phyloP scores from a whole-genome alignment of 2,888 invertebrate genomes.

The Thymelicus acteon region DNA sequence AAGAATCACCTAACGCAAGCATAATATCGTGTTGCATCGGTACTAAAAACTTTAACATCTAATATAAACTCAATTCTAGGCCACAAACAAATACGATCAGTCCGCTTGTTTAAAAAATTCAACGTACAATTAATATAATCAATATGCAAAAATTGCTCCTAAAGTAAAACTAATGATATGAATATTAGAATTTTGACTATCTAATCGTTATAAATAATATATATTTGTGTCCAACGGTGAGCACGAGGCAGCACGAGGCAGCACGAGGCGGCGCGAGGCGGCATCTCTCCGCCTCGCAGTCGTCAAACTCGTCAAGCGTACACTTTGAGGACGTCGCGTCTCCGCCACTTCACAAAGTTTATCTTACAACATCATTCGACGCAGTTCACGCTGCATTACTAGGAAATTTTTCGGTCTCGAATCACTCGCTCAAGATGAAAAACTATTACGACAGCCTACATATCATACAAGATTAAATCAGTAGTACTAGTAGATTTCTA shows the following conservation, averaged over 20 bases:
- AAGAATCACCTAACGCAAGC: slow-evolving; percentile 54
- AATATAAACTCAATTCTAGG: slow-evolving; percentile 66
- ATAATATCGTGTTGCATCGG: slow-evolving; percentile 45
- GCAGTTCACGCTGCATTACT: slow-evolving; percentile 51
- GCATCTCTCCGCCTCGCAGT: slow-evolving; percentile 54
- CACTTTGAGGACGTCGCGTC: slow-evolving; percentile 59
- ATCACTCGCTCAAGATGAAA: slow-evolving; percentile 62
- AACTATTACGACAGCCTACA: slow-evolving; percentile 71
- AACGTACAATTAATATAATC: slow-evolving; percentile 60
- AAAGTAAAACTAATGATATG: slow-evolving; percentile 85
- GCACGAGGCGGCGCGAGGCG: slow-evolving; percentile 54
- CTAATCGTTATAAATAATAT: slow-evolving; percentile 72
- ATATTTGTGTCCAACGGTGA: slow-evolving; percentile 52
- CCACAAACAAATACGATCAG: slow-evolving; percentile 68
- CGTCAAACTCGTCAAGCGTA: slow-evolving; percentile 62
- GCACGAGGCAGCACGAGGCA: slow-evolving; percentile 41
- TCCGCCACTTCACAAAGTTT: slow-evolving; percentile 60
- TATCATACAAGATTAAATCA: slow-evolving; percentile 77
- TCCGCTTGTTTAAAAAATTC: slow-evolving; percentile 61
- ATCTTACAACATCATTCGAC: slow-evolving; percentile 60
- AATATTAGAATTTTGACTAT: slow-evolving; percentile 82
- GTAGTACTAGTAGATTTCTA: slow-evolving; percentile 64
- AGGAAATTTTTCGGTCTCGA: slow-evolving; percentile 57
- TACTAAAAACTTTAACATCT: slow-evolving; percentile 55
- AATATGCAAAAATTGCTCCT: slow-evolving; percentile 67